Evolutionary conservation across 1,140 invertebrate species (phyloP), one percentile per base, ranked within the genome.

Genomic region (Aethina tumida): DNA sequence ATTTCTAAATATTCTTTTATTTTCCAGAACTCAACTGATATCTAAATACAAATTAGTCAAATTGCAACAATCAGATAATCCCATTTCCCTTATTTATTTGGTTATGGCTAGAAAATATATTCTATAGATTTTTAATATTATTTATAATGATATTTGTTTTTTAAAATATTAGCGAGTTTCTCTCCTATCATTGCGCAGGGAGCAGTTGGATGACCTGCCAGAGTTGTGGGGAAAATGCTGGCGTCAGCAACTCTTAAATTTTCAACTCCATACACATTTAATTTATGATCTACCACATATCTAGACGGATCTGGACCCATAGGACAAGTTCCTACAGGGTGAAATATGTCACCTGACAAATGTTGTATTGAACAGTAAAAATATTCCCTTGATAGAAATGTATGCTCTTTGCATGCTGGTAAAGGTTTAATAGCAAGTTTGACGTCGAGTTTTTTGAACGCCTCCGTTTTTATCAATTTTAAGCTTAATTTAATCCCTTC

Each of bases 171-270:
- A 33, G 73, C 69, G 0, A 66, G 79, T 50, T 81, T 83, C 50
- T 84, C 80, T 1, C 66, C 81, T 29, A 86, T 79, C 69, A 78
- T 81, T 18, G 81, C 75, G 1, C 69, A 70, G 0, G 80, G 68
- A 1, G 78, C 79, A 52, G 81, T 81, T 0, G 77, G 81, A 39
- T 83, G 81, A 2, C 71, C 80, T 5, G 71, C 67, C 0, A 75
- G 63, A 25, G 83, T 71, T 3, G 55, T 60, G 0, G 82, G 82
- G 74, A 85, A 84, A 3, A 85, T 69, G 43, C 78, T 82, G 9
- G 78, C 80, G 62, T 86, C 82, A 2, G 75, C 68, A 1, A 86
- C 77, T 43, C 82, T 66, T 5, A 85, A 45, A 3, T 70, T 66
- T 6, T 58, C 45, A 1, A 81, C 59, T 0, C 77, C 75, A 49